Evolutionary conservation across 2,888 invertebrate genomes (phyloP).

Genomic region (Agrypnus murinus): DNA sequence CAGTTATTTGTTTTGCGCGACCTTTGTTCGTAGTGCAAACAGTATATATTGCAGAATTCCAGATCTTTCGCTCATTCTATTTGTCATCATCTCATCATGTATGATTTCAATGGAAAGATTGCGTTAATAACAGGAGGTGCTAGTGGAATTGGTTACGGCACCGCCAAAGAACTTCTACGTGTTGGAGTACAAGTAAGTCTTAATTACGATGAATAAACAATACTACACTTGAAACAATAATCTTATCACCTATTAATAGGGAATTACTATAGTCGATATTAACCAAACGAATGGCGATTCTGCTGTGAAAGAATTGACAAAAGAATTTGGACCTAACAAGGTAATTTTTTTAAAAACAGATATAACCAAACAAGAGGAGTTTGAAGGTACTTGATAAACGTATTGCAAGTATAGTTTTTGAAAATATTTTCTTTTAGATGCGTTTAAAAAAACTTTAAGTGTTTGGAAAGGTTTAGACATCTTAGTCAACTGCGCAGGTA

Average conservation of each 20-base stretch:
- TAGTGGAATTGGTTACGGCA: conserved; percentile 81
- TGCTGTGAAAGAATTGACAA: conserved; percentile 76
- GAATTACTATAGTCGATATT: conserved; percentile 82
- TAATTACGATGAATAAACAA: no score
- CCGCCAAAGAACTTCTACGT: conserved; percentile 79
- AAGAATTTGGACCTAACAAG: conserved; percentile 80
- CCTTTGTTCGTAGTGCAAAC: no score
- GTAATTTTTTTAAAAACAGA: conserved; percentile 82
- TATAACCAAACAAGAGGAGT: conserved; percentile 82
- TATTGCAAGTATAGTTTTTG: no score
- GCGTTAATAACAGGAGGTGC: conserved; percentile 84
- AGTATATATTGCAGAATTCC: no score
- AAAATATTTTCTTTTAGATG: no score
- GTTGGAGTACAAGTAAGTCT: conserved; percentile 70
- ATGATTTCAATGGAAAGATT: conserved; percentile 77
- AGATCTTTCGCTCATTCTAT: no score
- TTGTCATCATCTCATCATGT: no score
- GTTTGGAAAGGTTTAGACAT: conserved; percentile 62
- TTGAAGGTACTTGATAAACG: conserved; percentile 75
- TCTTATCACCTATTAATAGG: no score
- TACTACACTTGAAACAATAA: no score
- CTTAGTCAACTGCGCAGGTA: conserved; percentile 69
- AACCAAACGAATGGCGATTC: conserved; percentile 79
- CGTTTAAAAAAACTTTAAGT: conserved; percentile 13
- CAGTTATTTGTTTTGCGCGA: no score